These are phyloP conservation scores for Drosophila nigricruria DNA, from an alignment of 2,888 invertebrate genomes.

Conservation along the genomic window DNA sequence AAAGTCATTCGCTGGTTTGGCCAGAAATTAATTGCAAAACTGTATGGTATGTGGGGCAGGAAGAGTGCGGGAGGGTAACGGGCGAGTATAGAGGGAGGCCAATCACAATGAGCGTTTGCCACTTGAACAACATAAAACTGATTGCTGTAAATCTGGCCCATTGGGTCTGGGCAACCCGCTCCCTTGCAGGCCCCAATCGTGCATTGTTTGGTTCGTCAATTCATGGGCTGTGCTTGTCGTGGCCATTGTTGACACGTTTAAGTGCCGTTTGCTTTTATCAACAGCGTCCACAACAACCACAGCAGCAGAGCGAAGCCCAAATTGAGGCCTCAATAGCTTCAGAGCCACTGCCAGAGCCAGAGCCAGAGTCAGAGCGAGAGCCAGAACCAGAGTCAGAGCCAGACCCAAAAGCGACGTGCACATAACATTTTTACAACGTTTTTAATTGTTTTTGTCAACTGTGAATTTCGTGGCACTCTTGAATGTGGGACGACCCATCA, in stretches of 20 bases:
- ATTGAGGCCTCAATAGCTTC: conserved; percentile 22
- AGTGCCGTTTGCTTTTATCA: conserved; percentile 80
- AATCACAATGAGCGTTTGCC: conserved; percentile 74
- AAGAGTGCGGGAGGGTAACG: not conserved
- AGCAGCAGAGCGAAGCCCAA: conserved; percentile 14
- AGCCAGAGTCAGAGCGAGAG: not conserved
- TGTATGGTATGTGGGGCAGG: conserved; percentile 56
- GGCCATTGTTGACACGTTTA: conserved; percentile 79
- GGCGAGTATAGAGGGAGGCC: conserved; percentile 36
- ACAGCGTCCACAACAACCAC: conserved; percentile 55
- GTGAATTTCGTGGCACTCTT: conserved; percentile 54
- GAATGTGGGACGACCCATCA: conserved; percentile 62
- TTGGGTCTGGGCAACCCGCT: conserved; percentile 30
- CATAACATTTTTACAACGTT: conserved; percentile 75
- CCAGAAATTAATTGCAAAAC: conserved; percentile 80
- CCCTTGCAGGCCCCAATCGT: conserved; percentile 20
- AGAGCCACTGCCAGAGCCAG: conserved; percentile 10
- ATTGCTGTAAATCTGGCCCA: conserved; percentile 77
- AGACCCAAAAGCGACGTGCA: conserved; percentile 49
- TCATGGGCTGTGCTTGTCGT: conserved; percentile 70
- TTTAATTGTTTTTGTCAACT: conserved; percentile 80
- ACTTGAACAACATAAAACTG: conserved; percentile 80
- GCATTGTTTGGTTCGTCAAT: conserved; percentile 72
- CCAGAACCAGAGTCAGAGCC: conserved; percentile 1
- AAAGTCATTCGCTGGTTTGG: conserved; percentile 59